These are phyloP conservation scores for Sorex araneus DNA, from an alignment of 2,113 vertebrate genomes.

Conservation along the genomic window DNA sequence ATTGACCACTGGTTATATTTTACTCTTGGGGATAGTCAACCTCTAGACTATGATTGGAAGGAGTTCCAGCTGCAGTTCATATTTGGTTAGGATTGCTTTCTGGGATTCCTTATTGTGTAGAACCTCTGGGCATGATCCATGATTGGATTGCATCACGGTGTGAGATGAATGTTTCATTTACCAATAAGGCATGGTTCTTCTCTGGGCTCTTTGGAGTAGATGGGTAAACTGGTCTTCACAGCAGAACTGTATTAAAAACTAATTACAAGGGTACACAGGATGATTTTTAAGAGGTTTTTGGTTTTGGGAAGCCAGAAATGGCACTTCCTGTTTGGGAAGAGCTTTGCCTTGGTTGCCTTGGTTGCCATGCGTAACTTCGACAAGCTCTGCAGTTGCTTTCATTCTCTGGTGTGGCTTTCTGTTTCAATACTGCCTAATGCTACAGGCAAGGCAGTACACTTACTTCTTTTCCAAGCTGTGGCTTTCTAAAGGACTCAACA, in stretches of 20 bases:
- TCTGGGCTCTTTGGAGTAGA: neutral
- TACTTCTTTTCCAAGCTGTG: accelerated
- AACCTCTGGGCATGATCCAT: neutral
- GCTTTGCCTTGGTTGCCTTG: neutral
- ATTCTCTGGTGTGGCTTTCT: neutral
- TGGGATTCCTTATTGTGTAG: neutral
- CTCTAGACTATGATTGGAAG: neutral
- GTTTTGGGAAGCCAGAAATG: neutral
- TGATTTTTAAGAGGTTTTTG: neutral
- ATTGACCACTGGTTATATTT: neutral
- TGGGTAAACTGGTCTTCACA: neutral
- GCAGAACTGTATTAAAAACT: neutral
- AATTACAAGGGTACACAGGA: neutral
- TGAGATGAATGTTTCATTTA: neutral
- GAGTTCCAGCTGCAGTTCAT: neutral
- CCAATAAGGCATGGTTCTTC: neutral
- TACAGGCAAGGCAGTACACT: neutral
- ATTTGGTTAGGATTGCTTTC: neutral
- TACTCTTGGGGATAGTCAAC: neutral
- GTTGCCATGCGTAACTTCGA: no score
- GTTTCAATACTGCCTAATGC: neutral
- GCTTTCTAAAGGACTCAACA: neutral
- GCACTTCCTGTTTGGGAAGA: neutral
- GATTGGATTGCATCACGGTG: neutral
- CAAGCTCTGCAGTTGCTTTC: no score